Conservation (phyloP, 2,113 vertebrate species). For the Dendropsophus ebraccatus region DNA sequence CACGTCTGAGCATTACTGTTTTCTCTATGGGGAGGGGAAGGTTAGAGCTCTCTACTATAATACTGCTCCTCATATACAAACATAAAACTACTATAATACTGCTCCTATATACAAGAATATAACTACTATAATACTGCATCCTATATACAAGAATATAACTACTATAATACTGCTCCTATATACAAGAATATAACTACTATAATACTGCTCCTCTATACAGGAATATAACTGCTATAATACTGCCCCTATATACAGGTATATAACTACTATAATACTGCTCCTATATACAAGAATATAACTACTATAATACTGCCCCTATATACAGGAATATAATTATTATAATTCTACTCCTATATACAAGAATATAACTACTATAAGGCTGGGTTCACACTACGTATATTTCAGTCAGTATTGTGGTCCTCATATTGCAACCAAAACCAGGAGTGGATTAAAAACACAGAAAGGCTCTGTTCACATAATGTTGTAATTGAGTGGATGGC, state of each 20-base stretch:
- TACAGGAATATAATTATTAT: too few relatives aligned
- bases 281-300: background rate
- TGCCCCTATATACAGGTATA: background rate
- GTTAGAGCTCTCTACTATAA: background rate
- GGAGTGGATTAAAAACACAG: too few relatives aligned
- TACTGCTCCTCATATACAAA: background rate
- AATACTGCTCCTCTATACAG: slow-evolving; percentile 6
- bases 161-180: slow-evolving; percentile 16
- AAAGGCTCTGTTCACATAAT: too few relatives aligned
- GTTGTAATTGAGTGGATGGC: too few relatives aligned
- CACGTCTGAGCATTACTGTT: too few relatives aligned
- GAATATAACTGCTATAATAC: slow-evolving; percentile 23
- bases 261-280: slow-evolving; percentile 7
- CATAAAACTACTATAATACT: slow-evolving; percentile 20
- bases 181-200: slow-evolving; percentile 21
- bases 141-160: slow-evolving; percentile 16
- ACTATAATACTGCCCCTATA: too few relatives aligned
- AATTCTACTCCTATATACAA: too few relatives aligned
- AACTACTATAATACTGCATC: slow-evolving; percentile 14
- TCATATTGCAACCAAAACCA: too few relatives aligned
- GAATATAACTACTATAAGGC: too few relatives aligned
- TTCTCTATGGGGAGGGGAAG: too few relatives aligned
- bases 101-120: background rate
- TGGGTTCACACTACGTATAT: too few relatives aligned
- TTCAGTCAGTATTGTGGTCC: too few relatives aligned